Evolutionary conservation across 2,888 invertebrate species (phyloP), one percentile per base, ranked within the genome.

Genomic region (Cyrtodaria siliqua): DNA sequence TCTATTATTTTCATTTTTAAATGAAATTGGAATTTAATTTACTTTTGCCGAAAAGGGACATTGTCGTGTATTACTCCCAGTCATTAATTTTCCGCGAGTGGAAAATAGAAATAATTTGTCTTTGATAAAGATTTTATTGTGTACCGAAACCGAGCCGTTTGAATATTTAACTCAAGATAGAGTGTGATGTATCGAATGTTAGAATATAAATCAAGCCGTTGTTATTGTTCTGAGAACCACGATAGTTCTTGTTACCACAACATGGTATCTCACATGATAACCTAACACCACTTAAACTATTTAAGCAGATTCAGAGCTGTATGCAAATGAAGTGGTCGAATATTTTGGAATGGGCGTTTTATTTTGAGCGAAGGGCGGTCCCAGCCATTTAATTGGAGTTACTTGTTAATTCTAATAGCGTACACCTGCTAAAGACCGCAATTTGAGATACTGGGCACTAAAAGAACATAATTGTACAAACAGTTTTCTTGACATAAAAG

Each of bases 1-100:
- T 33, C 69, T 68, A 68, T 78, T 72, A 72, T 78, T 69, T 78
- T 44, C 44, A 20, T 44, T 59, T 53, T 61, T 59, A 68, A 78
- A 67, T 61, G 68, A 73, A 78, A 78, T 78, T 78, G 60, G 78
- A 78, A 78, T 78, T 78, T 78, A 78, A 78, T 77, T 77, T 77
- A 71, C 67, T 77, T 68, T 67, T 57, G 63, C 57, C 55, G 40
- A 44, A 38, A 56, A 57, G 50, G 27, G 42, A 57, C 67, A 40
- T 61, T 73, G 50, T 33, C 33, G 33, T 63, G 49, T 24, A 40
- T 40, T 9, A n/a, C 33, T 8, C 50, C 33, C 56, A 9, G 49
- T 72, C 78, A 69, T 72, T 69, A 69, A 78, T 78, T 69, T 72
- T 50, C 44, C 20, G 44, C 56, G 56, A 33, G 40, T 27, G 55